phyloP scores from a whole-genome alignment of 2,888 invertebrate genomes.

The Cephus spinipes region DNA sequence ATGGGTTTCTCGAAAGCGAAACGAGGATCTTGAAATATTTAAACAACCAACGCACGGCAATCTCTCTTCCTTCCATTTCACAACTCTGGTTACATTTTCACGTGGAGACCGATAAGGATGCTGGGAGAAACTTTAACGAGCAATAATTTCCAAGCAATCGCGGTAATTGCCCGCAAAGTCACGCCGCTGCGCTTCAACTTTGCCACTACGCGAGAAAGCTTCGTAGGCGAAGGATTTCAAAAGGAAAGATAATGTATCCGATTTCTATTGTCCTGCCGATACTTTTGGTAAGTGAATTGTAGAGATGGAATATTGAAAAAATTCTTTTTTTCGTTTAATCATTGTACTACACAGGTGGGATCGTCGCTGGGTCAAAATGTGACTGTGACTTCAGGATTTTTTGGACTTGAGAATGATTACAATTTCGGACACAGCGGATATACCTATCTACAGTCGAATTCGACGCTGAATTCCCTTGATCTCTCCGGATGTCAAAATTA shows the following conservation, averaged over 20 bases:
- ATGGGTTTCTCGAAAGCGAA: not conserved
- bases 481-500: conserved; percentile 35
- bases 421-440: conserved; percentile 11
- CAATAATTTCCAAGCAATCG: not conserved
- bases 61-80: not conserved
- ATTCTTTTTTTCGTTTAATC: not conserved
- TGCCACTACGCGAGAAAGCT: not conserved
- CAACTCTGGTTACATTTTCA: not conserved
- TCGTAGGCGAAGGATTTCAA: not conserved
- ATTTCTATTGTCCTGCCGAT: not conserved
- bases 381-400: not conserved
- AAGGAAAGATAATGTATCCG: not conserved
- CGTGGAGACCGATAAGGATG: not conserved
- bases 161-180: not conserved
- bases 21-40: not conserved
- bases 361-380: not conserved
- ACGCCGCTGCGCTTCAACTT: not conserved
- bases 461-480: conserved; percentile 18
- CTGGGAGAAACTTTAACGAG: not conserved
- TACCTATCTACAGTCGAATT: not conserved
- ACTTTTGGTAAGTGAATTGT: not conserved
- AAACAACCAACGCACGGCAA: not conserved
- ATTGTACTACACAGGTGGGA: not conserved
- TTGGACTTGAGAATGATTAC: not conserved
- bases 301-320: not conserved